Evolutionary conservation across 1,140 invertebrate species (phyloP), one percentile per base, ranked within the genome.

Genomic region (Ceratina japonica): DNA sequence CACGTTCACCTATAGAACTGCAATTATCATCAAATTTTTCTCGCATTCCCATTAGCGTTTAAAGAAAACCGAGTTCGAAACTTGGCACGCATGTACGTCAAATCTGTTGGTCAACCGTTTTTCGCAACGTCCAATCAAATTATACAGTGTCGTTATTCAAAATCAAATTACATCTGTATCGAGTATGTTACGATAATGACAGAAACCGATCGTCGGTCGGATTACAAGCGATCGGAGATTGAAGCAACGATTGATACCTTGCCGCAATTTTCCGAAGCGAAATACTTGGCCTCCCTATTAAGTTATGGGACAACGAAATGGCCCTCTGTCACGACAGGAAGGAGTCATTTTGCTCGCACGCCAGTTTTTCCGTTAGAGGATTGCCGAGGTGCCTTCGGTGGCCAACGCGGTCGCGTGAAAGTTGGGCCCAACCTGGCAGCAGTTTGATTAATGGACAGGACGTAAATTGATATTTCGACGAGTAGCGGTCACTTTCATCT

Each of bases 271-370:
- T 52, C 58, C 18, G 13, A 8, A 2, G 10, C 52, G 27, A 61
- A 13, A 16, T 3, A 16, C n/a, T 56, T 4, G 2, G 24, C 62
- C 24, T 59, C 51, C 8, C 1, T 10, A 18, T 75, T 69, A 49
- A 80, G 37, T 79, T 82, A 73, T 24, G 49, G 22, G 22, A n/a
- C n/a, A 16, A n/a, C 52, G 49, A 79, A 22, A 15, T 13, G 13
- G n/a, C 27, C 61, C 24, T 27, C 64, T n/a, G 58, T 61, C 71
- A 71, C 75, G 66, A 69, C 71, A 72, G 66, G 76, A 80, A 71
- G 81, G 71, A 75, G 61, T 65, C 62, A 70, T 27, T 71, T 75
- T 58, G 22, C 58, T 8, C 27, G 24, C 31, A 69, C 69, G 56
- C 31, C 20, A 52, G 16, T 24, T 13, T 65, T 51, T 59, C 18